A percentile compares a stretch with the other conserved stretches of the same genome.
phyloP scores from a whole-genome alignment of 2,113 vertebrate genomes.

The Istiophorus platypterus region DNA sequence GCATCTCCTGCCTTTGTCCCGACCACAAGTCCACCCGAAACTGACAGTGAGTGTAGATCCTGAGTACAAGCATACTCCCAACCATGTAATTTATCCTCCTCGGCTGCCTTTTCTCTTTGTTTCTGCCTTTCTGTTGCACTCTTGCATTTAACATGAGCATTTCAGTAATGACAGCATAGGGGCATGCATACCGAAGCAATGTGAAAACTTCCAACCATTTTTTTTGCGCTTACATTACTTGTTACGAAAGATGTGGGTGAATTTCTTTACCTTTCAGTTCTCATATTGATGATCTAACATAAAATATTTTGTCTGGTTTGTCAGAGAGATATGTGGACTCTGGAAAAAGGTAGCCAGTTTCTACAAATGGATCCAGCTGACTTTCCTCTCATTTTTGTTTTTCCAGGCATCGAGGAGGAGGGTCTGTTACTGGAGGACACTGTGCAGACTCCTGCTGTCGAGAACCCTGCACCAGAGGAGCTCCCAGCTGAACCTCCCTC shows the following conservation, averaged over 20 bases:
- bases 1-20: conserved; percentile 26
- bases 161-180: no score
- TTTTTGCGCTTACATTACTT: background rate
- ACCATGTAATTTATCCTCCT: background rate
- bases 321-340: background rate
- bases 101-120: background rate
- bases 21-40: conserved; percentile 29
- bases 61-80: background rate
- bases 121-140: background rate
- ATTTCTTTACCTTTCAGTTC: background rate
- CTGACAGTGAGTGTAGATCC: conserved; percentile 64
- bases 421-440: conserved; percentile 65
- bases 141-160: background rate
- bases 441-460: conserved; percentile 40
- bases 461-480: conserved; percentile 28
- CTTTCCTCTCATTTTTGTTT: conserved; percentile 44
- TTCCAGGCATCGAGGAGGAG: conserved; percentile 74
- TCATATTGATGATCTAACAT: background rate
- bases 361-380: background rate
- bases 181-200: background rate
- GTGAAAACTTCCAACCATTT: background rate
- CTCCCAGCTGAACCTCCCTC: conserved; percentile 31
- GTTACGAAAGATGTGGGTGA: background rate
- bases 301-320: background rate
- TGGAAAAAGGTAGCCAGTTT: conserved; percentile 3